These are phyloP conservation scores for Oligia strigilis DNA, from an alignment of 2,888 invertebrate species.

Conservation along the genomic window DNA sequence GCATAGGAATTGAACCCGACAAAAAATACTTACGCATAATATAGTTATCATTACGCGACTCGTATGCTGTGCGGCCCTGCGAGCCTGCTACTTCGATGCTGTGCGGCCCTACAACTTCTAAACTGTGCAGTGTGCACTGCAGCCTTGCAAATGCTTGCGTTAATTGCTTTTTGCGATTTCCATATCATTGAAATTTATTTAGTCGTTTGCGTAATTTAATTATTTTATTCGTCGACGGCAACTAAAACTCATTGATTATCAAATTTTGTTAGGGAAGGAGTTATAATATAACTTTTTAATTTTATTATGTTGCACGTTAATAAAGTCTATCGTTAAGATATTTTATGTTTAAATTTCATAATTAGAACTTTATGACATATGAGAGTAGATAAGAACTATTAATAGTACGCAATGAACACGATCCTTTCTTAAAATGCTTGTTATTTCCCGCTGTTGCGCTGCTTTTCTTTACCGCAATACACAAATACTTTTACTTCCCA, in stretches of 20 bases:
- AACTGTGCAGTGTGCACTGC: background rate
- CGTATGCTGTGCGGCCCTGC: background rate
- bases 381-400: background rate
- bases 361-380: background rate
- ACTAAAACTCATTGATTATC: background rate
- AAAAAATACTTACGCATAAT: background rate
- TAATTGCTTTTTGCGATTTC: background rate
- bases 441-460: background rate
- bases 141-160: background rate
- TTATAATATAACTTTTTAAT: background rate
- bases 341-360: background rate
- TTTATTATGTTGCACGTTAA: background rate
- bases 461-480: background rate
- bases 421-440: background rate
- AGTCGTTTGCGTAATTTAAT: background rate
- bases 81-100: background rate
- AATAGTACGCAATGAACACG: background rate
- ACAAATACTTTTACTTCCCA: slow-evolving; percentile 27
- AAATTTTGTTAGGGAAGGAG: background rate
- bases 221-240: background rate
- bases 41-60: background rate
- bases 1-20: background rate
- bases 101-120: background rate
- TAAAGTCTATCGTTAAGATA: background rate
- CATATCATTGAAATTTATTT: background rate